Conservation (phyloP, 2,888 invertebrate species). For the Dolichomitus sp. region DNA sequence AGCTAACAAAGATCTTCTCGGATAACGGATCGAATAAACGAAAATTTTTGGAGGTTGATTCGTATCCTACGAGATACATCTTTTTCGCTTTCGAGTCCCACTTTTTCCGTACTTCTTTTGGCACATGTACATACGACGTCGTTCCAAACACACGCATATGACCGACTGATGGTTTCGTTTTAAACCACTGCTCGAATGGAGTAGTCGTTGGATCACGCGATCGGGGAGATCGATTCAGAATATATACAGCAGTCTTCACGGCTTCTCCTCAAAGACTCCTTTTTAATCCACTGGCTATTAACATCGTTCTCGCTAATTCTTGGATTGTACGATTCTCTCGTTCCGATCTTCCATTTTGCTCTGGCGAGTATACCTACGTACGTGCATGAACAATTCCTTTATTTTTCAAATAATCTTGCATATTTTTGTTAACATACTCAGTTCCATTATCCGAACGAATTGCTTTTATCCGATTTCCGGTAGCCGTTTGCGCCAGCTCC, state of each 20-base stretch:
- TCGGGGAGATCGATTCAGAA: constrained; percentile 36
- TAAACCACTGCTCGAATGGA: constrained; percentile 36
- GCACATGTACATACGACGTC: constrained; percentile 20
- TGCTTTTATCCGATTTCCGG: constrained; percentile 10
- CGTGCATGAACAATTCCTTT: constrained; percentile 62
- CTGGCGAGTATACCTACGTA: constrained; percentile 64
- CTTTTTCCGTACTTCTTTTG: constrained; percentile 29
- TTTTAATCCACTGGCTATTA: constrained; percentile 52
- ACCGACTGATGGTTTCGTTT: background rate
- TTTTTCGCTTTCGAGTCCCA: constrained; percentile 53
- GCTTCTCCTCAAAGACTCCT: constrained; percentile 43
- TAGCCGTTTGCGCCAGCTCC: constrained; percentile 33
- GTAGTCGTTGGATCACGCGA: constrained; percentile 30
- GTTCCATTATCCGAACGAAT: constrained; percentile 37
- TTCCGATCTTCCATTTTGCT: constrained; percentile 68
- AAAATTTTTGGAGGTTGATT: constrained; percentile 37
- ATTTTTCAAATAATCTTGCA: background rate
- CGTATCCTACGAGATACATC: constrained; percentile 60
- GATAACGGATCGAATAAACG: constrained; percentile 27
- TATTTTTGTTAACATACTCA: background rate
- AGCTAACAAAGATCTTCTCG: constrained; percentile 24
- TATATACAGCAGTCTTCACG: constrained; percentile 16
- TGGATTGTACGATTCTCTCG: constrained; percentile 68
- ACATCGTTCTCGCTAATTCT: constrained; percentile 66
- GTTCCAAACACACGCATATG: constrained; percentile 27